phyloP scores from a whole-genome alignment of 2,113 vertebrate genomes.

The Theristicus caerulescens region DNA sequence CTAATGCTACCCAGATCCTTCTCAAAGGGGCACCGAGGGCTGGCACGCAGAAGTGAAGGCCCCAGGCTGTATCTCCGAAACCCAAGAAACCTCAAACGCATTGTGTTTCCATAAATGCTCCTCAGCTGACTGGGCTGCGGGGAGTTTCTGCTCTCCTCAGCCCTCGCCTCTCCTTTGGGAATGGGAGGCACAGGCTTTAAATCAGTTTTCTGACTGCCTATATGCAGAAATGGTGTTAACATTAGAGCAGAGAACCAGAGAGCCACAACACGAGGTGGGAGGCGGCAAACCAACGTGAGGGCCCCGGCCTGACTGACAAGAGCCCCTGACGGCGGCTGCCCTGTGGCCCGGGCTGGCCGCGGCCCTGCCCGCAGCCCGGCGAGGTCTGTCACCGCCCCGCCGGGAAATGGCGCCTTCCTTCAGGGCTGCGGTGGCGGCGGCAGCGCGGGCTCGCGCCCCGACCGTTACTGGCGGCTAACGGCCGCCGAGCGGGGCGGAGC shows the following conservation, averaged over 20 bases:
- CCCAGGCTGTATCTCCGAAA: not conserved
- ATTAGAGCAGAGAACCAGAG: accelerated
- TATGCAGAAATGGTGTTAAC: accelerated
- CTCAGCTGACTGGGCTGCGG: not conserved
- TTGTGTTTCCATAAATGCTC: slow-evolving; percentile 38
- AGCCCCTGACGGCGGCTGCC: not conserved
- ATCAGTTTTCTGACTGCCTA: not conserved
- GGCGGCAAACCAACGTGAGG: accelerated
- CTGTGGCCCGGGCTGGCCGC: accelerated
- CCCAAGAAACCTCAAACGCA: slow-evolving; percentile 33
- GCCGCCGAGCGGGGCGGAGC: too few species aligned
- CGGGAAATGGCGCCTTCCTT: not conserved
- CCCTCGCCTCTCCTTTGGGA: not conserved
- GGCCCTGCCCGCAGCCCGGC: accelerated
- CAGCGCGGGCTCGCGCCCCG: not conserved
- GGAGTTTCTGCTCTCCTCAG: not conserved
- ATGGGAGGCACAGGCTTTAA: not conserved
- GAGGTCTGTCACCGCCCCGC: accelerated
- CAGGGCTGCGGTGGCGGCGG: accelerated
- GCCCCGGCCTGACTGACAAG: not conserved
- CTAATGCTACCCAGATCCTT: slow-evolving; percentile 51
- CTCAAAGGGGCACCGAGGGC: not conserved
- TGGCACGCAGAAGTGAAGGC: not conserved
- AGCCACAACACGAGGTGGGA: not conserved
- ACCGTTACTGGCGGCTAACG: not conserved